Evolutionary conservation across 2,888 invertebrate species (phyloP).

Genomic region (Eristalis intricaria): DNA sequence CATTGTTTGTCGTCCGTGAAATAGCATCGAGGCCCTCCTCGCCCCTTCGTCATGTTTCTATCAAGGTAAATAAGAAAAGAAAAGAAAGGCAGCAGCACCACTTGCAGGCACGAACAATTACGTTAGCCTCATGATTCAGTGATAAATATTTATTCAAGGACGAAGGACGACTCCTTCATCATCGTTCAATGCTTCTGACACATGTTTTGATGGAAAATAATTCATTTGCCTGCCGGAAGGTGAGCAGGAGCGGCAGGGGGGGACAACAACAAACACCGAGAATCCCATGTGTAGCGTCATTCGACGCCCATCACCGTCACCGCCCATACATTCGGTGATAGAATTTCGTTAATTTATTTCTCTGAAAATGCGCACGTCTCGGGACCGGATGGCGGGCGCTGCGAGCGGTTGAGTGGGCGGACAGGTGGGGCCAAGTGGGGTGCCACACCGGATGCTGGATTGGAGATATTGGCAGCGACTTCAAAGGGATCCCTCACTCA

Average conservation of each 20-base stretch:
- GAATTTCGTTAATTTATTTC: conserved; percentile 40
- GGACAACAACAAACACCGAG: background rate
- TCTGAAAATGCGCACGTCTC: background rate
- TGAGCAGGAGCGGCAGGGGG: background rate
- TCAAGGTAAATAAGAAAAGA: conserved; percentile 13
- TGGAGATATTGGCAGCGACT: conserved; percentile 40
- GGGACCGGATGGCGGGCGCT: background rate
- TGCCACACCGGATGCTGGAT: background rate
- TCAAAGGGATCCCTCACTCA: conserved; percentile 25
- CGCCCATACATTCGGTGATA: background rate
- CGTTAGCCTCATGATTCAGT: conserved; percentile 23
- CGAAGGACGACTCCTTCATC: conserved; percentile 4
- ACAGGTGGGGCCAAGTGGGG: background rate
- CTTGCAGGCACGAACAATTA: background rate
- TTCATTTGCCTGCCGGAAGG: conserved; percentile 6
- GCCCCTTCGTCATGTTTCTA: conserved; percentile 13
- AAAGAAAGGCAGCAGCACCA: background rate
- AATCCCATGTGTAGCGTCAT: background rate
- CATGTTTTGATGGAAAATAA: conserved; percentile 35
- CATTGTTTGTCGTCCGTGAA: conserved; percentile 5
- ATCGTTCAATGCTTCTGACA: conserved; percentile 23
- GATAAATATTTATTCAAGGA: conserved; percentile 46
- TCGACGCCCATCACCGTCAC: background rate
- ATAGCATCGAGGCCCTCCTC: background rate
- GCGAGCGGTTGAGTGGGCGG: background rate